A percentile compares a stretch with the other conserved stretches of the same genome.
Conservation (phyloP, 53 echinoderm and acorn worm species). For the Holothuria leucospilota region DNA sequence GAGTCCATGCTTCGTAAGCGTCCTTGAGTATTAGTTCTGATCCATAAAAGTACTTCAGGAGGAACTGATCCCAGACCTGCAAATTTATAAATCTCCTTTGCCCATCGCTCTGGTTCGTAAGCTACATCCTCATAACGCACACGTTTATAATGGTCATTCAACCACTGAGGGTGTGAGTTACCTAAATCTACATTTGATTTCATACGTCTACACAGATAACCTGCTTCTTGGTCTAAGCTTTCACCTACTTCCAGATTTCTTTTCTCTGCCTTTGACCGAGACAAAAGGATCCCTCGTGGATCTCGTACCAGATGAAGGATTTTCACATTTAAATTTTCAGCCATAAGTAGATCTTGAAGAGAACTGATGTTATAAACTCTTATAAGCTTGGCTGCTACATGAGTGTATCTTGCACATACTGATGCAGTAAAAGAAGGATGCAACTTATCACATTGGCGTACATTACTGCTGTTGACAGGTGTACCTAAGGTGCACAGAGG, state of each 20-base stretch:
- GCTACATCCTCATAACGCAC: conserved; percentile 98
- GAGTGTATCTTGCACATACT: conserved; percentile 69
- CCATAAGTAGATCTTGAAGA: conserved; percentile 60
- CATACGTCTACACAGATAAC: conserved; percentile 83
- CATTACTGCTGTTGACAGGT: conserved; percentile 35
- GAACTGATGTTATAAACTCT: conserved; percentile 72
- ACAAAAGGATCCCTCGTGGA: conserved; percentile 79
- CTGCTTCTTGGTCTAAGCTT: conserved; percentile 61
- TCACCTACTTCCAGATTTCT: conserved; percentile 55
- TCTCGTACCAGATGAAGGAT: conserved; percentile 93
- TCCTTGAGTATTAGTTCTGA: conserved; percentile 66
- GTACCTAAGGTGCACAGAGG: conserved; percentile 74
- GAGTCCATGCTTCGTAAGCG: neutral
- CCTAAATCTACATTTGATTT: conserved; percentile 69
- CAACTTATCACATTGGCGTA: conserved; percentile 51
- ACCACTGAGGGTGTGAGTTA: conserved; percentile 59
- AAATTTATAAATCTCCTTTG: conserved; percentile 76
- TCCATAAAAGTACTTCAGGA: conserved; percentile 72
- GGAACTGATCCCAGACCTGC: conserved; percentile 84
- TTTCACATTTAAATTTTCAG: conserved; percentile 80
- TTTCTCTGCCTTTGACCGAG: conserved; percentile 56
- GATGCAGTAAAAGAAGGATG: conserved; percentile 44
- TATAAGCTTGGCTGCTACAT: conserved; percentile 80
- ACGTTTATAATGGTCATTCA: conserved; percentile 72
- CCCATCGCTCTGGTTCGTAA: conserved; percentile 64